Evolutionary conservation across 2,888 invertebrate species (phyloP).

Genomic region (Mesorhabditis spiculigera): DNA sequence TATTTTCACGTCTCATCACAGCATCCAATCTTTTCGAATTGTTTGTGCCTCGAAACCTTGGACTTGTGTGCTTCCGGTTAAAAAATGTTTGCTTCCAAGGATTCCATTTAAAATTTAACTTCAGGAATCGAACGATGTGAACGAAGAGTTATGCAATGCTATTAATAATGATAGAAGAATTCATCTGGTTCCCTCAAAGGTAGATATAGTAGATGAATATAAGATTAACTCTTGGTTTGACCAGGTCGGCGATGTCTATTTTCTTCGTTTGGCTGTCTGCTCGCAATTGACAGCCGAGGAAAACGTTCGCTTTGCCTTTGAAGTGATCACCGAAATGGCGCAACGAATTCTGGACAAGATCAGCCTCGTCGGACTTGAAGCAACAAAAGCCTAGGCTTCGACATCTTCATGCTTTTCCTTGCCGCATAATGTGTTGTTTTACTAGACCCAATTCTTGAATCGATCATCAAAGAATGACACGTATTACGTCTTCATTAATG

Average conservation of each 20-base stretch:
- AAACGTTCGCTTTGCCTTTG: constrained; percentile 61
- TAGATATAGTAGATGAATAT: not conserved
- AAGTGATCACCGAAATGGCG: constrained; percentile 46
- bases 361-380: not conserved
- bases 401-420: no score
- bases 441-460: no score
- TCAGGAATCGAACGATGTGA: constrained; percentile 56
- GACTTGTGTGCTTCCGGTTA: constrained; percentile 83
- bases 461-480: no score
- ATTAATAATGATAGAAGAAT: constrained; percentile 63
- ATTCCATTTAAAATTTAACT: constrained; percentile 10
- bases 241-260: constrained; percentile 59
- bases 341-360: not conserved
- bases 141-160: constrained; percentile 58
- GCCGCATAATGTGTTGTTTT: no score
- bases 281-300: constrained; percentile 57
- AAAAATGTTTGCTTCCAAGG: constrained; percentile 63
- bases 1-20: constrained; percentile 73
- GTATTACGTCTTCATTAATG: no score
- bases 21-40: constrained; percentile 77
- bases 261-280: constrained; percentile 63
- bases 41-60: constrained; percentile 81
- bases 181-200: constrained; percentile 61
- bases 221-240: not conserved
- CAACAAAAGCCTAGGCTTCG: no score